These are phyloP conservation scores for Climacteris rufus DNA, from an alignment of 2,113 vertebrate species.

Conservation along the genomic window DNA sequence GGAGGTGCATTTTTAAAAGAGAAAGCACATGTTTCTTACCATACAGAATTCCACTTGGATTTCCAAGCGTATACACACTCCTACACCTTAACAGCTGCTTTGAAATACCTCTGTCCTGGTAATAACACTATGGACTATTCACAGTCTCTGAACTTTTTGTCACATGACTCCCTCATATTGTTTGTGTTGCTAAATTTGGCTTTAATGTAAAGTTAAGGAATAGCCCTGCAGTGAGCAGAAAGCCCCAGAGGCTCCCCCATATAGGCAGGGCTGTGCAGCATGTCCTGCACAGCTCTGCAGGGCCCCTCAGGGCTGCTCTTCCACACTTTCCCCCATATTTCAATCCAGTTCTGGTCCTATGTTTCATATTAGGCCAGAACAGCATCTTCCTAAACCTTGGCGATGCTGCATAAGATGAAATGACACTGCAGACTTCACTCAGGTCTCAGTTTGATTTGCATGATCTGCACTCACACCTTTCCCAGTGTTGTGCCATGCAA, in stretches of 20 bases:
- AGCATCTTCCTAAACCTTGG: neutral
- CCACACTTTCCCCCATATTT: neutral
- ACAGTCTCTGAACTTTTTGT: neutral
- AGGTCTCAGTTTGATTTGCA: neutral
- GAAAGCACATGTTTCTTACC: neutral
- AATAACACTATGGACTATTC: neutral
- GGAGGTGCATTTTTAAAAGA: neutral
- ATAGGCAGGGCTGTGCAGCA: neutral
- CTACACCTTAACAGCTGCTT: neutral
- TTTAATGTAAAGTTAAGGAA: neutral
- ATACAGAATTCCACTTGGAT: neutral
- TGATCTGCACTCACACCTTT: neutral
- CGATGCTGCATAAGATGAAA: neutral
- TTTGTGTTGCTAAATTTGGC: neutral
- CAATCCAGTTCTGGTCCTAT: neutral
- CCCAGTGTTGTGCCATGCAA: accelerated
- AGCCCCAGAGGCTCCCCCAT: neutral
- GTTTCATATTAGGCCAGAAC: neutral
- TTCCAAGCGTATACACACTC: neutral
- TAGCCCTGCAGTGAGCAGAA: neutral
- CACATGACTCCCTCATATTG: neutral
- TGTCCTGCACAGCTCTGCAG: neutral
- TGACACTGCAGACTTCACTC: neutral
- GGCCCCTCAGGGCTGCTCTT: neutral
- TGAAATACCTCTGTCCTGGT: neutral